A percentile compares a stretch with the other conserved stretches of the same genome.
phyloP scores from a whole-genome alignment of 2,113 vertebrate species.

The Myocastor coypus region DNA sequence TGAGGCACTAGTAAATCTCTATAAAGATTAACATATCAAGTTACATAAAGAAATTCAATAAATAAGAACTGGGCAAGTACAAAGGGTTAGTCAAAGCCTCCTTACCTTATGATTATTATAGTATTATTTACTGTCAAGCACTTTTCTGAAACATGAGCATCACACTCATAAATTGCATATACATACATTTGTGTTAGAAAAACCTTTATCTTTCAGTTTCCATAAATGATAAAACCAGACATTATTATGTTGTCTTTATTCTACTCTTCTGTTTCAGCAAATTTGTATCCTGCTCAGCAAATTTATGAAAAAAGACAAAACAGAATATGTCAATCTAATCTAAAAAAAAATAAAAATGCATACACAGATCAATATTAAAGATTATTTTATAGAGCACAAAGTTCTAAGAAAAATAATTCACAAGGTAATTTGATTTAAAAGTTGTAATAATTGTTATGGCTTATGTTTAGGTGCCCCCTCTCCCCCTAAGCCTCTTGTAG shows the following conservation, averaged over 20 bases:
- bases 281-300: slow-evolving; percentile 1
- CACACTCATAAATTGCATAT: not conserved
- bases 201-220: not conserved
- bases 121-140: slow-evolving; percentile 11
- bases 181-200: not conserved
- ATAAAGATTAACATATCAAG: not conserved
- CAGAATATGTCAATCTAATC: not conserved
- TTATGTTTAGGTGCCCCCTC: not conserved
- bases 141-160: not conserved
- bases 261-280: slow-evolving; percentile 43
- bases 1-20: not conserved
- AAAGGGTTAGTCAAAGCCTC: not conserved
- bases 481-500: not conserved
- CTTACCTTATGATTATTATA: not conserved
- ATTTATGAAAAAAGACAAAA: not conserved
- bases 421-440: slow-evolving; percentile 18
- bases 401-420: slow-evolving; percentile 9
- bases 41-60: not conserved
- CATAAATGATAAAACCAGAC: slow-evolving; percentile 28
- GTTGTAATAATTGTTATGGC: not conserved
- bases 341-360: slow-evolving; percentile 14
- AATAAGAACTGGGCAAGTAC: slow-evolving; percentile 11
- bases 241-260: not conserved
- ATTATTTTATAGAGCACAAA: not conserved
- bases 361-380: not conserved